Evolutionary conservation across 2,113 vertebrate genomes (phyloP), one percentile per base, ranked within the genome.

Genomic region (Martes martes): DNA sequence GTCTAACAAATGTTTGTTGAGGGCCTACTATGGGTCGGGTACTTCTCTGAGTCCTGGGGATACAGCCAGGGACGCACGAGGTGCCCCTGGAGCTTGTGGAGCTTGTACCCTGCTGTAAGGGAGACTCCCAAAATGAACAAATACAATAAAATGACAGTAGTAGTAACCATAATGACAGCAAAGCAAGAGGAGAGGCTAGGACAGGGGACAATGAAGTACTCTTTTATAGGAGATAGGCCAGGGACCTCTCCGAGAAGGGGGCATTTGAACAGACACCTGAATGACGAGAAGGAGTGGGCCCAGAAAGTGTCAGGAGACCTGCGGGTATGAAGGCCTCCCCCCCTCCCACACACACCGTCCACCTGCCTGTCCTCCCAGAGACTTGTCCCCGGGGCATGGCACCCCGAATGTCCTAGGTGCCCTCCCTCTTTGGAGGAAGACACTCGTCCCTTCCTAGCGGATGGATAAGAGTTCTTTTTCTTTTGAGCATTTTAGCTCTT

Each of bases 331-430:
- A 85, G 55, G 50, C 50, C 50, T 52, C 15, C 14, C 31, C 36
- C 61, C 36, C 45, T 21, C 18, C 36, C 45, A 14, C 7, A 39
- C 8, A 11, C 1, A 26, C 36, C 31, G 2, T 57, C 8, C 6
- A 14, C 4, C 36, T 19, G 50, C 2, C 26, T 6, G 14, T 2
- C 8, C 28, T 67, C 45, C 57, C 31, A 23, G 6, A 0, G 21
- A 16, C 18, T 10, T 8, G 23, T 33, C 13, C 45, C 55, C 36
- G 11, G 18, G 39, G 1, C 19, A 11, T 1, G 18, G 59, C 18
- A 79, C 55, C 10, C 28, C 9, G 2, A 2, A 8, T 18, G 14
- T 5, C 3, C 50, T 16, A 18, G n/a, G 23, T n/a, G n/a, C 5
- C 39, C 15, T 31, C 1, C 31, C 14, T 1, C 6, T 67, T 4